These are phyloP conservation scores for Notarius quadriscutis DNA, from an alignment of 2,113 vertebrate species.

Conservation along the genomic window DNA sequence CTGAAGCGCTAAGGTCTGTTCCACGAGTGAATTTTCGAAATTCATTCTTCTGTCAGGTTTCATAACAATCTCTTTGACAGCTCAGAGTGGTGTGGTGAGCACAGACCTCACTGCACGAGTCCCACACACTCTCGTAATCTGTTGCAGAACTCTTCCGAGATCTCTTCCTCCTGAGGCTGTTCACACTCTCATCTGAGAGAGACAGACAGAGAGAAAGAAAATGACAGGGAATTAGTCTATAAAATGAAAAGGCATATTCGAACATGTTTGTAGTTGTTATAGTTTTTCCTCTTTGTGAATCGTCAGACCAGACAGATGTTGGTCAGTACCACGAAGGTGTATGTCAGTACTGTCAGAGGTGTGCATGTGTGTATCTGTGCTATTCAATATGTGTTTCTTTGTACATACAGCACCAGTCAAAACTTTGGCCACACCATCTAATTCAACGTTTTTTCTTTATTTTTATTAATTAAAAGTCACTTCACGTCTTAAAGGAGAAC, in stretches of 20 bases:
- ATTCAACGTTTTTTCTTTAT: too few relatives aligned
- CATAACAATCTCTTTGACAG: not conserved
- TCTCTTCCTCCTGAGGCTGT: conserved; percentile 65
- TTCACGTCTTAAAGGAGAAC: too few relatives aligned
- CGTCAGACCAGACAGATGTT: not conserved
- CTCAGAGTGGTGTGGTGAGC: not conserved
- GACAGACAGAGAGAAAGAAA: conserved; percentile 37
- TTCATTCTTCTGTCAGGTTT: not conserved
- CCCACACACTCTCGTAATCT: conserved; percentile 66
- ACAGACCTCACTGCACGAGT: conserved; percentile 66
- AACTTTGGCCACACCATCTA: too few relatives aligned
- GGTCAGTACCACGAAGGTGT: not conserved
- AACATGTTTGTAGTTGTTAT: not conserved
- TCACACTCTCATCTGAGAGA: conserved; percentile 48
- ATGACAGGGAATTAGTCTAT: not conserved
- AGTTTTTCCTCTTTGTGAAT: not conserved
- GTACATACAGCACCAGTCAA: not conserved
- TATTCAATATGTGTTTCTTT: not conserved
- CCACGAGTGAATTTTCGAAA: not conserved
- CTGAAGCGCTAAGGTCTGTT: not conserved
- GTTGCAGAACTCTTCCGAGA: conserved; percentile 62
- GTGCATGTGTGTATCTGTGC: not conserved
- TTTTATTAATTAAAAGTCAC: too few relatives aligned
- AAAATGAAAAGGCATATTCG: not conserved
- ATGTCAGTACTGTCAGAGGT: not conserved